Evolutionary conservation across 2,797 vertebrate genomes (phyloP), one percentile per base, ranked within the genome.

Genomic region (Pseudochromis fuscus): DNA sequence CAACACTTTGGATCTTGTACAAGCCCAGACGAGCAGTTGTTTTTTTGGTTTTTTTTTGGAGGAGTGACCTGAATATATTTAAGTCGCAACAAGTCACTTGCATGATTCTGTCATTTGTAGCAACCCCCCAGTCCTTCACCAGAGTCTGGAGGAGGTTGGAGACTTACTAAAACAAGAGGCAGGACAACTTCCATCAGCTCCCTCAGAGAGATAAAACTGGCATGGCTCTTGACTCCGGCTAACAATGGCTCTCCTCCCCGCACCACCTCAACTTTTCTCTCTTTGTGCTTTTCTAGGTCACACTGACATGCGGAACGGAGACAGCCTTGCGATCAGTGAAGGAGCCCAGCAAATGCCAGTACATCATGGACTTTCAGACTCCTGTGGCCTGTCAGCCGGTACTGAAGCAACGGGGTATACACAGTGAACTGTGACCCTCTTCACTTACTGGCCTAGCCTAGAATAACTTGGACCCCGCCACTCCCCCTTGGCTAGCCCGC

Each of bases 211-310:
- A 74, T 50, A 16, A 62, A 79, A 44, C 79, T 60, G 67, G 37
- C 85, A 58, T 77, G 65, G 70, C 84, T 75, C 69, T 77, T 62
- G 82, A 92, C 87, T 91, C 85, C 37, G 75, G 31, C 78, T 90
- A 92, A 91, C 89, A 82, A 71, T 69, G 56, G 67, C 83, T 80
- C 57, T 48, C 65, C 75, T 87, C 70, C 76, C 49, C 38, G 3
- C 72, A 63, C 63, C 78, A 67, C 83, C 78, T 84, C 58, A 82
- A 86, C 72, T 81, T 82, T 67, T 67, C 72, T 73, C 49, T 75
- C 80, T 79, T 75, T 86, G 42, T 89, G 72, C 82, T 71, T 95
- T 96, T 95, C 92, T 94, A 95, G 95, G 95, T 96, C 92, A 93
- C 84, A 44, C 51, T 96, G 94, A 95, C 90, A 81, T 95, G 92